Base-by-base conservation (phyloP, 1,140 invertebrate species). In the Drosophila oshimai region DNA sequence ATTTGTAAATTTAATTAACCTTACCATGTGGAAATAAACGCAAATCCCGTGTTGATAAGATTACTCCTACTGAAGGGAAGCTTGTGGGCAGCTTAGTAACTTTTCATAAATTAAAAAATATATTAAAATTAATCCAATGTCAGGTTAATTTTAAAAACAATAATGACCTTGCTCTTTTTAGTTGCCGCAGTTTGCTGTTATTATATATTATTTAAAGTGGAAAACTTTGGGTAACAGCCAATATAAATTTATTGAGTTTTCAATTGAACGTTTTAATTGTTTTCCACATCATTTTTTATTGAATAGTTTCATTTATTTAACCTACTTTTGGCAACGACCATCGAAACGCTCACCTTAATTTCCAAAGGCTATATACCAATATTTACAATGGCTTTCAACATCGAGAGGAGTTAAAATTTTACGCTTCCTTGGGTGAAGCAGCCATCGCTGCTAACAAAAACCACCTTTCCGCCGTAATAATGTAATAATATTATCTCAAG, bases 401-500 rank as follows among this genome's bases (percentile, higher is more conserved):
- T 22, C 13, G 12, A 33, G 12, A 33, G 18, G 18, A 51, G 22
- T 17, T 28, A n/a, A 15, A 31, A 17, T 49, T 54, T 54, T 6
- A n/a, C 6, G 17, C 26, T 49, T 20, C 4, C 20, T 7, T 13
- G 20, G 2, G n/a, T 9, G 3, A 7, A 6, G 12, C 12, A 13
- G 18, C 45, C 51, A 15, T 53, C 17, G 7, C 22, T 13, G 13
- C 28, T 53, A 24, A 53, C 46, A 24, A 18, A 34, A 33, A 20
- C 36, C 20, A 15, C 13, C n/a, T 26, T 51, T 31, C 1, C n/a
- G 53, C 36, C 9, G 4, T 62, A 44, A 60, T 44, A 60, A 60
- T 34, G 17, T 31, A 44, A 62, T 60, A 62, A 62, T 60, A 62
- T 62, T 62, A 41, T 36, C 58, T 26, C 37, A 42, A 34, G 36